phyloP scores from a whole-genome alignment of 2,888 invertebrate genomes.

The Lasioglossum figueresi region DNA sequence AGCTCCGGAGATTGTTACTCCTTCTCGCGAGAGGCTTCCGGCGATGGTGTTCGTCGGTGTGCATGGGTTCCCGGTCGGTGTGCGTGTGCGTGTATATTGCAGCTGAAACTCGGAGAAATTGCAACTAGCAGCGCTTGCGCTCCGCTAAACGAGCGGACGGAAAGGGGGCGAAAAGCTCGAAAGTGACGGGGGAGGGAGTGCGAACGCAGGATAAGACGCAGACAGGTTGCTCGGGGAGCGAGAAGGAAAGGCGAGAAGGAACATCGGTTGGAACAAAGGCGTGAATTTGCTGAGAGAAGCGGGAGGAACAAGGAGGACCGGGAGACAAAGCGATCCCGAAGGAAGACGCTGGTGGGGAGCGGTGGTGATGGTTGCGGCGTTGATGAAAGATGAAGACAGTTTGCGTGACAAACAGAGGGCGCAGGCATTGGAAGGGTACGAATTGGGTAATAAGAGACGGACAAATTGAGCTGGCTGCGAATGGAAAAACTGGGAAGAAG shows the following conservation, averaged over 20 bases:
- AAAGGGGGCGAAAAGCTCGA: conserved; percentile 65
- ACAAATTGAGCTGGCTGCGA: conserved; percentile 11
- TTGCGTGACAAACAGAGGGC: conserved; percentile 32
- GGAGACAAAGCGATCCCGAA: conserved; percentile 17
- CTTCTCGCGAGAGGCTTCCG: conserved; percentile 66
- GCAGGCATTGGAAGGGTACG: conserved; percentile 27
- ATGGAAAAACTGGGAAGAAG: conserved; percentile 17
- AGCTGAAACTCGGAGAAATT: conserved; percentile 62
- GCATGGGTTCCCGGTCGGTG: conserved; percentile 11
- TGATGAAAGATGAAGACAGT: conserved; percentile 46
- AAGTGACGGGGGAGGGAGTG: conserved; percentile 43
- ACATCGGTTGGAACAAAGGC: conserved; percentile 30
- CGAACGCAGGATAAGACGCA: conserved; percentile 56
- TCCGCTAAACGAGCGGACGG: conserved; percentile 42
- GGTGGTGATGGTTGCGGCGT: neutral
- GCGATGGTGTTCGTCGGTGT: conserved; percentile 31
- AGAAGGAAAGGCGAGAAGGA: conserved; percentile 30
- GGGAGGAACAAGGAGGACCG: conserved; percentile 2
- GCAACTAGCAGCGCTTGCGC: conserved; percentile 68
- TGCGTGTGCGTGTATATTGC: conserved; percentile 52
- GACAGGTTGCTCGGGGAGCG: conserved; percentile 51
- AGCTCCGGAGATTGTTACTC: conserved; percentile 51
- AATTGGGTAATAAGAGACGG: conserved; percentile 30
- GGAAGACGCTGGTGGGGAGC: neutral
- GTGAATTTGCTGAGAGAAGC: conserved; percentile 21